Evolutionary conservation across 2,797 vertebrate genomes (phyloP), one percentile per base, ranked within the genome.

Genomic region (Betta splendens): DNA sequence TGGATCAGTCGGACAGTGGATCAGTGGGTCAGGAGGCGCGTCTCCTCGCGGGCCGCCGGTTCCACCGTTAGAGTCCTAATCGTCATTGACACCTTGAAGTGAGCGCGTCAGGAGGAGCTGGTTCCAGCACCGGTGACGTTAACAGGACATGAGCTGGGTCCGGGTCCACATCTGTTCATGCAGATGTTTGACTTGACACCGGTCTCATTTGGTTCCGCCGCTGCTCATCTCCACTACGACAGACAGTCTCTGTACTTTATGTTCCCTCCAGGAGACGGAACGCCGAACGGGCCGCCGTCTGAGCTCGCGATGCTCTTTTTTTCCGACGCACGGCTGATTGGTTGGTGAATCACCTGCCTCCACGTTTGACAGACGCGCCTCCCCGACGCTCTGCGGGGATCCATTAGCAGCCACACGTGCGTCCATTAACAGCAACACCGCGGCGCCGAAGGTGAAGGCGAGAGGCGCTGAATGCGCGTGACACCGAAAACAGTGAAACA

Each of bases 1-100:
- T 69, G 68, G 78, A 75, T 75, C 58, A 84, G 66, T 76, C 10
- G 26, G 69, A 57, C 77, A 83, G 69, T 77, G 70, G 70, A 78
- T 77, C 76, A 75, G 31, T 64, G 50, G 61, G 68, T 48, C 23
- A 33, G 5, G 67, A 20, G 54, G 44, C 28, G 21, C 32, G 18
- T 0, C 66, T 56, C 20, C 21, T 38, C 23, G 16, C 1, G 5
- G n/a, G 6, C 5, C 2, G 4, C 5, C 45, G 0, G 10, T 37
- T 28, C 28, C 20, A 11, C 35, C 13, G 42, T 21, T 33, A 37
- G 13, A 29, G 7, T 10, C 17, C 16, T 52, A 20, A 69, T 64
- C 43, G 66, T 15, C 5, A 46, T 18, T 44, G 42, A 42, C 47
- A 21, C 21, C 44, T 46, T 15, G n/a, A n/a, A 50, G n/a, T n/a